Conservation (phyloP, 2,888 invertebrate genomes). For the Morpho deidamia region DNA sequence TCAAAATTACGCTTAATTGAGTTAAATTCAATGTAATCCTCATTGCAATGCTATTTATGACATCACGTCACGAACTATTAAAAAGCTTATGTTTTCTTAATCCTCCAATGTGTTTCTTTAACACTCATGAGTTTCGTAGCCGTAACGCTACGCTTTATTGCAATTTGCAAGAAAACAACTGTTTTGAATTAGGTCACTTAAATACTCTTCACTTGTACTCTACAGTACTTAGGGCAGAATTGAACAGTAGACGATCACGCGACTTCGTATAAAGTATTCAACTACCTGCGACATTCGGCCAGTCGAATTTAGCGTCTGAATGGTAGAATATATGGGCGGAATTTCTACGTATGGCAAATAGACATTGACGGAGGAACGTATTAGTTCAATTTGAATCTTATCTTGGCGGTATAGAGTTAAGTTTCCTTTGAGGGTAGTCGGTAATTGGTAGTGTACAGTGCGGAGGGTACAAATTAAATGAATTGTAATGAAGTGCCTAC, state of each 20-base stretch:
- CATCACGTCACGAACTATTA: no score
- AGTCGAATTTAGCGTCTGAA: conserved; percentile 10
- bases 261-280: conserved; percentile 31
- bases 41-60: no score
- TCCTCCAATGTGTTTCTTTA: no score
- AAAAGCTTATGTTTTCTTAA: no score
- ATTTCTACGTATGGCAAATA: conserved; percentile 14
- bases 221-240: neutral
- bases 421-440: neutral
- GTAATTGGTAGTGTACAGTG: conserved; percentile 1
- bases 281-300: conserved; percentile 16
- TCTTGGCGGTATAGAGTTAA: neutral
- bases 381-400: conserved; percentile 12
- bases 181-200: neutral
- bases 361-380: no score
- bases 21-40: no score
- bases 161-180: no score
- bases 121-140: no score
- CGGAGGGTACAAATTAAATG: conserved; percentile 35
- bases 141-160: no score
- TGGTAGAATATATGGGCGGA: neutral
- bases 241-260: conserved; percentile 19
- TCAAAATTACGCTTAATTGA: no score
- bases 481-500: conserved; percentile 33
- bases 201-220: conserved; percentile 7